Evolutionary conservation across 2,113 vertebrate species (phyloP), one percentile per base, ranked within the genome.

Genomic region (Ancistrus triradiatus): DNA sequence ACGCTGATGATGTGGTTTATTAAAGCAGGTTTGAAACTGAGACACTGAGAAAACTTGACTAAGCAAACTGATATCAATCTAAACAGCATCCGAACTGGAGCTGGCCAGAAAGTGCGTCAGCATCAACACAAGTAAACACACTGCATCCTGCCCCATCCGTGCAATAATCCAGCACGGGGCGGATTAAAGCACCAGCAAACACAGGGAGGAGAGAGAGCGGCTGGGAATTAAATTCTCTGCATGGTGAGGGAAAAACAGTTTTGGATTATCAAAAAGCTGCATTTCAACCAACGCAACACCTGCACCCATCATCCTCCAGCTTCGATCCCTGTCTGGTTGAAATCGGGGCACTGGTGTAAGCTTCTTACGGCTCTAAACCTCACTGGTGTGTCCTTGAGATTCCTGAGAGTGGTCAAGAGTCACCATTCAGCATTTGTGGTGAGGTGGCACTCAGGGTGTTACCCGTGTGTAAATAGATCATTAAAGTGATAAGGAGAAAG

Each of bases 151-250:
- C n/a, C 11, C 35, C 19, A 22, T 58, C 42, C 2, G n/a, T 42
- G 37, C 14, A 11, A 50, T 28, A 25, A 49, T 37, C 44, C 42
- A n/a, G 2, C 18, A n/a, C 33, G 18, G 8, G 37, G 4, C 2
- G 33, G 35, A 56, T 49, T 72, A 25, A 40, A 17, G 58, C 42
- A 47, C 17, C 18, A 3, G 9, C 22, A 60, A 61, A 63, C 35
- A 43, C 33, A 27, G 14, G 43, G 35, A 1, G n/a, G 42, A 37
- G 33, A 37, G 60, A n/a, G 13, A 18, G 28, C 13, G 18, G 46
- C 25, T 14, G 35, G 51, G 40, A 49, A 38, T 57, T 69, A 66
- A n/a, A 70, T 59, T 43, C 27, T 21, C 57, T 64, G 44, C 63
- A 15, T 59, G 33, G 53, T 18, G 33, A 14, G 3, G 13, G 9